A percentile compares a stretch with the other conserved stretches of the same genome.
Evolutionary conservation across 1,140 invertebrate genomes (phyloP).

Genomic region (Cydia amplana): DNA sequence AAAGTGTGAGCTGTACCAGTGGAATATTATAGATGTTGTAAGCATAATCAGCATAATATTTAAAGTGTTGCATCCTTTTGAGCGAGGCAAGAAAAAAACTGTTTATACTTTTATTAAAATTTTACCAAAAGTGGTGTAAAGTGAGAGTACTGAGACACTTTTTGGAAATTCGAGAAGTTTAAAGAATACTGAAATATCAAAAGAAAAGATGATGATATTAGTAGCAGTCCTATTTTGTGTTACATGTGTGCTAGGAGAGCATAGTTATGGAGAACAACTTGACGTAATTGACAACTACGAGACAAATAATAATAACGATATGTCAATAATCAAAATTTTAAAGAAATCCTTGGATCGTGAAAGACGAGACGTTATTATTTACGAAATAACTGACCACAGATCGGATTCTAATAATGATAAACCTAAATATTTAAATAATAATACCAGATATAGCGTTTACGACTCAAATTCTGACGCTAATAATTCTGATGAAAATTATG

Average conservation of each 20-base stretch:
- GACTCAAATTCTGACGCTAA: background rate
- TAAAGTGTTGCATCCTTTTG: too few relatives aligned
- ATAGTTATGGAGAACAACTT: background rate
- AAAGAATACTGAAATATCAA: background rate
- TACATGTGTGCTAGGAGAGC: background rate
- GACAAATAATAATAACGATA: background rate
- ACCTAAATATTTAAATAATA: background rate
- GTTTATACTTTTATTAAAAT: too few relatives aligned
- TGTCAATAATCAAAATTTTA: background rate
- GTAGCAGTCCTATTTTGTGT: background rate
- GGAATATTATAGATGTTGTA: too few relatives aligned
- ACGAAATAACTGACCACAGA: background rate
- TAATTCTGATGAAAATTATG: background rate
- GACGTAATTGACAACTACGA: background rate
- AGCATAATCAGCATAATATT: too few relatives aligned
- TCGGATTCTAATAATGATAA: background rate
- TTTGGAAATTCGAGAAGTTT: background rate
- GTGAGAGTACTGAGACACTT: too few relatives aligned
- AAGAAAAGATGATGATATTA: background rate
- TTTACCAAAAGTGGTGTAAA: too few relatives aligned
- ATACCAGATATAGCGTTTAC: background rate
- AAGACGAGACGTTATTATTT: background rate
- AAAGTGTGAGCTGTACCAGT: too few relatives aligned
- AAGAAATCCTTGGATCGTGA: background rate
- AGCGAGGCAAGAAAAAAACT: too few relatives aligned